phyloP scores from a whole-genome alignment of 1,140 invertebrate genomes.

The Ridgeia piscesae region DNA sequence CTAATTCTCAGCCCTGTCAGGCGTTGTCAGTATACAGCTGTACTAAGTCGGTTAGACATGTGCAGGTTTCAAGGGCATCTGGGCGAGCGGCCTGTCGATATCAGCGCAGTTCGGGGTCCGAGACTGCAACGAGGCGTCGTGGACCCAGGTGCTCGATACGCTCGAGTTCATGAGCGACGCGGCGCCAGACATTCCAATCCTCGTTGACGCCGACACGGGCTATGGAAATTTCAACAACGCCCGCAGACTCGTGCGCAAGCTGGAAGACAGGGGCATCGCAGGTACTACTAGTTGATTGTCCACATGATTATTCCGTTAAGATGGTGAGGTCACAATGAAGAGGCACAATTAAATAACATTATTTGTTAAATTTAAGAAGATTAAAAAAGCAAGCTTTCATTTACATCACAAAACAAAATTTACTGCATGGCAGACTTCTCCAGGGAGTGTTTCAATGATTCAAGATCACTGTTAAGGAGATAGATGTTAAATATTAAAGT shows the following conservation, averaged over 20 bases:
- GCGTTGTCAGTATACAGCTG: not conserved
- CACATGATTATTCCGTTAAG: too few species aligned
- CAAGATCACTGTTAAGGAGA: too few species aligned
- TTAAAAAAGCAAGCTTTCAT: too few species aligned
- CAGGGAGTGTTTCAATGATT: too few species aligned
- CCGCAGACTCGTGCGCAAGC: conserved; percentile 55
- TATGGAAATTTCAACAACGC: conserved; percentile 63
- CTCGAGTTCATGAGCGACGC: conserved; percentile 62
- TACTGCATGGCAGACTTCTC: too few species aligned
- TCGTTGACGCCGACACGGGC: conserved; percentile 61
- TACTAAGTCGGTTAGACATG: not conserved
- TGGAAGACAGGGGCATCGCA: conserved; percentile 59
- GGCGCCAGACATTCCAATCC: conserved; percentile 54
- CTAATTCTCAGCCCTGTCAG: too few species aligned
- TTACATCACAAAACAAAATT: too few species aligned
- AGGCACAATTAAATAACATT: too few species aligned
- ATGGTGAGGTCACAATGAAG: too few species aligned
- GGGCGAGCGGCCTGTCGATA: conserved; percentile 60
- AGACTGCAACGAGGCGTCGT: conserved; percentile 61
- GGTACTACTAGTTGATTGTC: conserved; percentile 39
- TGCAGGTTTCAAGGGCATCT: conserved; percentile 59
- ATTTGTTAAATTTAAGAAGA: too few species aligned
- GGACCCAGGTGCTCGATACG: conserved; percentile 61
- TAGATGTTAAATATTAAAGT: too few species aligned
- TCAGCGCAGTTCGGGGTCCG: conserved; percentile 58